Evolutionary conservation across 1,140 invertebrate species (phyloP), one percentile per base, ranked within the genome.

Genomic region (Drosophila lini): DNA sequence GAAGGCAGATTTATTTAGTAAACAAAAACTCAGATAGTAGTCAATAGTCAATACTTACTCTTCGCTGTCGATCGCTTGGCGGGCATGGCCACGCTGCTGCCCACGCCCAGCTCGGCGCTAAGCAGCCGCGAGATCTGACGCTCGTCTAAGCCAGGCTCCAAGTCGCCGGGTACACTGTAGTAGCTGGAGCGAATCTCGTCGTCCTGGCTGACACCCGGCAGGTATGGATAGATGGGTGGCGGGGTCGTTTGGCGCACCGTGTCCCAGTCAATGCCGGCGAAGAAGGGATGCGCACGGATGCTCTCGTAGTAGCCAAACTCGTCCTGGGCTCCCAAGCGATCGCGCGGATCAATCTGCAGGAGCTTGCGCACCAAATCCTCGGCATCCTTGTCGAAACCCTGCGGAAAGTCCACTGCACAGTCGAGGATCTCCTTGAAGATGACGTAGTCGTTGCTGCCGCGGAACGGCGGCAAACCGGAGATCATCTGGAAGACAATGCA

Each of bases 401-500:
- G 96, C 1, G 98, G 98, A 91, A 99, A 98, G 67, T 97, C 96
- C 92, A 98, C 99, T 9, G 98, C 96, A 76, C 98, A 94, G 88
- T 96, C 97, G 9, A 97, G 92, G 78, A 99, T 99, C 93, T 99
- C 99, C 92, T 99, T 97, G 92, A 99, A 99, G 53, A 99, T 99
- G 70, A 98, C 94, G 93, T 98, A 99, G 92, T 99, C 99, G 93
- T 96, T 98, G 64, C 96, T 94, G 42, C 96, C 97, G 73, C 96
- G 94, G 93, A 99, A 99, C 0, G 98, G 98, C 32, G 97, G 97
- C 78, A 97, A 86, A 5, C 98, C 98, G 9, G 97, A 95, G 25
- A 99, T 95, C 96, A 99, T 98, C 93, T 99, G 98, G 93, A 98
- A 99, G 45, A 99, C 94, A 64, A 99, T 98, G 92, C 98, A 99